Percentiles rank a stretch among this genome's conserved stretches.
Conservation (phyloP, 2,113 vertebrate genomes). For the Phaethon lepturus region DNA sequence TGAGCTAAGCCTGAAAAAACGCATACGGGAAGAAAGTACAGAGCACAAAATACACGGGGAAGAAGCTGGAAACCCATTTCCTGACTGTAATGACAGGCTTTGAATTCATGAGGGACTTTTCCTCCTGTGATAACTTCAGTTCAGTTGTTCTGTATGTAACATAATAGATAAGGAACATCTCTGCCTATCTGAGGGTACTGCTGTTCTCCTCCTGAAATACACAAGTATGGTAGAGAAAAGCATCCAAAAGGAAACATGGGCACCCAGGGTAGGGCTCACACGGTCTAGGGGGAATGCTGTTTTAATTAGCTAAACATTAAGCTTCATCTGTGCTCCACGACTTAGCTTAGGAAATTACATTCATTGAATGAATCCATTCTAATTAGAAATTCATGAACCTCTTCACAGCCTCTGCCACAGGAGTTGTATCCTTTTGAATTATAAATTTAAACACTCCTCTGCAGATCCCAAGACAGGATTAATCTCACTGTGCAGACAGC, state of each 20-base stretch:
- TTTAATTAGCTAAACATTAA: neutral
- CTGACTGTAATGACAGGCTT: neutral
- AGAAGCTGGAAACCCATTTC: neutral
- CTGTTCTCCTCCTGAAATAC: neutral
- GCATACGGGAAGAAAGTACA: neutral
- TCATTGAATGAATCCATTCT: neutral
- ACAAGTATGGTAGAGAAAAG: neutral
- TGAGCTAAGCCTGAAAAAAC: neutral
- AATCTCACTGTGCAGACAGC: neutral
- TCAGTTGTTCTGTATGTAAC: neutral
- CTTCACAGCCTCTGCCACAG: slow-evolving; percentile 14
- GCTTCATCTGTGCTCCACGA: neutral
- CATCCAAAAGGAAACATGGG: neutral
- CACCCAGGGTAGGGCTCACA: neutral
- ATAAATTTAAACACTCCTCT: slow-evolving; percentile 26
- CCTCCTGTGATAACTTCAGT: neutral
- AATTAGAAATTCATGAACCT: slow-evolving; percentile 27
- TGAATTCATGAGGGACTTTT: neutral
- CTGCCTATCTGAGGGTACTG: neutral
- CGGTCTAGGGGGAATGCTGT: neutral
- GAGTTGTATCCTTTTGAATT: slow-evolving; percentile 7
- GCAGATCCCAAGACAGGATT: neutral
- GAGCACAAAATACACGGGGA: neutral
- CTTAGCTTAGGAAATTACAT: slow-evolving; percentile 15
- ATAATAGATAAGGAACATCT: neutral